phyloP scores from a whole-genome alignment of 2,797 vertebrate species.

The Intellagama lesueurii region DNA sequence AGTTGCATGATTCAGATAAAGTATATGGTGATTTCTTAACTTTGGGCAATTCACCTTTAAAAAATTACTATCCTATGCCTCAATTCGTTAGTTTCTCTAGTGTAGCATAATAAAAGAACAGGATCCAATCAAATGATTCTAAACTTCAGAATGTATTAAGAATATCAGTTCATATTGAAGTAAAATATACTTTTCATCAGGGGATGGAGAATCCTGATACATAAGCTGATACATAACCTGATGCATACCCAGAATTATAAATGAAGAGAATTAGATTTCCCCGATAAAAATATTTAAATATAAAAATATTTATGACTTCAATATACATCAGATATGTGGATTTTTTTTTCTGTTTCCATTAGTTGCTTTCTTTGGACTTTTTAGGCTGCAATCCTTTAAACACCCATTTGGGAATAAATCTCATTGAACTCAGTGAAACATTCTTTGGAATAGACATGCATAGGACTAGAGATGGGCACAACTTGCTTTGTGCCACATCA shows the following conservation, averaged over 20 bases:
- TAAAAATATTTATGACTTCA: not conserved
- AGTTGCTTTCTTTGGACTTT: not conserved
- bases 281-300: too few relatives aligned
- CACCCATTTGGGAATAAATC: not conserved
- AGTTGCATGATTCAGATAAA: too few relatives aligned
- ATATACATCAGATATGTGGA: not conserved
- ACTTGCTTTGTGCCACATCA: too few relatives aligned
- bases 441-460: not conserved
- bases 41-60: too few relatives aligned
- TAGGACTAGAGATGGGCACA: too few relatives aligned
- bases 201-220: not conserved
- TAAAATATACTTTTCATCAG: not conserved
- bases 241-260: not conserved
- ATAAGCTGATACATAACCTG: not conserved
- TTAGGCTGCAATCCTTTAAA: not conserved
- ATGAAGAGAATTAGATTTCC: not conserved
- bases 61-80: not conserved
- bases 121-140: not conserved
- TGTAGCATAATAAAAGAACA: not conserved
- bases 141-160: not conserved
- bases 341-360: not conserved
- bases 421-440: not conserved
- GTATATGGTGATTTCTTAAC: too few relatives aligned
- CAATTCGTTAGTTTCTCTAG: not conserved
- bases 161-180: not conserved